Evolutionary conservation across 2,888 invertebrate genomes (phyloP), one percentile per base, ranked within the genome.

Genomic region (Ectemnius cavifrons): DNA sequence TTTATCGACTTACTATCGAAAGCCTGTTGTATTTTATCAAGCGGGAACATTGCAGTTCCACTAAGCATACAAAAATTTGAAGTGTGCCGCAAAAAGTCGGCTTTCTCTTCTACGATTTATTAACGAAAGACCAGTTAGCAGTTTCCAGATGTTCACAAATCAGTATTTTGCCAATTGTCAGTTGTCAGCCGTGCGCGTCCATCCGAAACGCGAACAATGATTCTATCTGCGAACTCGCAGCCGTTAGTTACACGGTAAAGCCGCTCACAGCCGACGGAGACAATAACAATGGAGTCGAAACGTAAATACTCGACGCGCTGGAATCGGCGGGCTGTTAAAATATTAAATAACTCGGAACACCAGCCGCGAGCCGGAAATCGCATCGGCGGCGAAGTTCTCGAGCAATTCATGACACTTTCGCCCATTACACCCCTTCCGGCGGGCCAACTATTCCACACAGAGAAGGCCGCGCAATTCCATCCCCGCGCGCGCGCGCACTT

Each of bases 261-360:
- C 47, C 56, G 37, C 57, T 2, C 20, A 27, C 18, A 58, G 57
- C 16, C 4, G 46, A 13, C 61, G 27, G 46, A 70, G 61, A 27
- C 11, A 3, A 28, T 45, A 68, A 61, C 46, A 61, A 28, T 37
- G 46, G 23, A 11, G 52, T 18, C n/a, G 45, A 45, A 37, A 28
- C 28, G 23, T n/a, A 13, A 11, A 73, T 47, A 37, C 37, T 37
- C 37, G 20, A 64, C 11, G 67, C 56, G 28, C 47, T 64, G 16
- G 49, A 14, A 14, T 23, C 49, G 52, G 57, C 58, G 37, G 8
- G 8, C 11, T 11, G 37, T 11, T 63, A 63, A 59, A 11, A 45
- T 72, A 61, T 63, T 45, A 59, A 71, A 49, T 58, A 71, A 45
- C 49, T 59, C 16, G 56, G 18, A 28, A 59, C 45, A 66, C 5